Percentiles rank a stretch among this genome's conserved stretches.
phyloP scores from a whole-genome alignment of 2,888 invertebrate species.

The Aporophyla nigra region DNA sequence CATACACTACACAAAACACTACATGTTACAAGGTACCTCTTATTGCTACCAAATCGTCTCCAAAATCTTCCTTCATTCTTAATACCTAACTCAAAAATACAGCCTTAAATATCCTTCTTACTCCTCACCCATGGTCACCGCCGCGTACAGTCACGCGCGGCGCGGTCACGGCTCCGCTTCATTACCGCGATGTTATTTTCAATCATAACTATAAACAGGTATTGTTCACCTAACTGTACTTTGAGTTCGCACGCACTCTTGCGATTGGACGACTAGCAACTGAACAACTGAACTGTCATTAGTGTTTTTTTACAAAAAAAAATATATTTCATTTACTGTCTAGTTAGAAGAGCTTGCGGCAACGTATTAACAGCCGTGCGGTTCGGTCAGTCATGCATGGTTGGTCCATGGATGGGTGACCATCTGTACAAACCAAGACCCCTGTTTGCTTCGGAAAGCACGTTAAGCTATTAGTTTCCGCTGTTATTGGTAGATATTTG shows the following conservation, averaged over 20 bases:
- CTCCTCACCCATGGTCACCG: conserved; percentile 53
- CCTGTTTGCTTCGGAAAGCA: too few relatives aligned
- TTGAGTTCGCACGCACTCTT: conserved; percentile 52
- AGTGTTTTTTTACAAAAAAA: too few relatives aligned
- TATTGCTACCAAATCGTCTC: background rate
- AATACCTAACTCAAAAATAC: too few relatives aligned
- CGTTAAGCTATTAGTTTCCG: too few relatives aligned
- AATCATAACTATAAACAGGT: conserved; percentile 83
- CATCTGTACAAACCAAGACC: too few relatives aligned
- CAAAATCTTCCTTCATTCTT: background rate
- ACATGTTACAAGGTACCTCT: background rate
- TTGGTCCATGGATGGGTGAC: too few relatives aligned
- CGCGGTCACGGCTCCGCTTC: conserved; percentile 80
- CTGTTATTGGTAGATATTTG: too few relatives aligned
- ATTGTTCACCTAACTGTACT: conserved; percentile 78
- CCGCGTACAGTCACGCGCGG: conserved; percentile 75
- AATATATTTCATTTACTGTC: background rate
- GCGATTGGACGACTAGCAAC: conserved; percentile 31
- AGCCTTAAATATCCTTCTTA: conserved; percentile 16
- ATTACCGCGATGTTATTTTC: conserved; percentile 82
- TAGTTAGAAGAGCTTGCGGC: background rate
- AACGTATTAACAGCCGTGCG: too few relatives aligned
- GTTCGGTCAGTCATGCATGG: too few relatives aligned
- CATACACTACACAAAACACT: background rate
- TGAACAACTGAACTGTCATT: conserved; percentile 32